A percentile compares a stretch with the other conserved stretches of the same genome.
phyloP scores from a whole-genome alignment of 1,140 invertebrate genomes.

The Caerostris extrusa region DNA sequence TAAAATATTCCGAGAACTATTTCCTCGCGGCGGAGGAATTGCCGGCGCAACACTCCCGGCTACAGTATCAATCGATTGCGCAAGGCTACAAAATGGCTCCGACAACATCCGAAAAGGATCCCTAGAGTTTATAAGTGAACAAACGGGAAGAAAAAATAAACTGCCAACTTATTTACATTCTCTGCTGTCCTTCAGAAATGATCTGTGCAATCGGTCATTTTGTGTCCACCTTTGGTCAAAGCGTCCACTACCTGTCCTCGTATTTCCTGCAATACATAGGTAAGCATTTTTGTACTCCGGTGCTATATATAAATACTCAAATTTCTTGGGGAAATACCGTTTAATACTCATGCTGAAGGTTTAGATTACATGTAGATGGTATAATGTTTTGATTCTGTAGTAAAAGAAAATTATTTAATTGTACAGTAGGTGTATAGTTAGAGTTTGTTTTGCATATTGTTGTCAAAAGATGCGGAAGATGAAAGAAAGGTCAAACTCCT shows the following conservation, averaged over 20 bases:
- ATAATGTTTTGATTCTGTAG: neutral
- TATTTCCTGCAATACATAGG: constrained; percentile 55
- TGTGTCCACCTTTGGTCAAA: constrained; percentile 69
- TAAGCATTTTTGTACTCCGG: neutral
- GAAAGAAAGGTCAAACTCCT: neutral
- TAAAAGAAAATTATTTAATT: neutral
- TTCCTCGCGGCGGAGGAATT: constrained; percentile 10
- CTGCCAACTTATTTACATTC: constrained; percentile 62
- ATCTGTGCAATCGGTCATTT: constrained; percentile 54
- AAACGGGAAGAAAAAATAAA: constrained; percentile 39
- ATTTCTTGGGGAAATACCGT: neutral
- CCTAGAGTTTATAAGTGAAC: constrained; percentile 51
- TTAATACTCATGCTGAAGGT: neutral
- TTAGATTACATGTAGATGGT: too few relatives aligned
- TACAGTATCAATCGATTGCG: constrained; percentile 52
- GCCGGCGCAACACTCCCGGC: constrained; percentile 28
- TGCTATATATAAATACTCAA: neutral
- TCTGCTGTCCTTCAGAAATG: constrained; percentile 52
- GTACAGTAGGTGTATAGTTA: neutral
- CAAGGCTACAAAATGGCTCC: constrained; percentile 71
- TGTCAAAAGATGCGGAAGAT: neutral
- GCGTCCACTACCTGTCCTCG: constrained; percentile 48
- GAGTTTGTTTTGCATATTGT: neutral
- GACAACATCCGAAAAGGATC: constrained; percentile 47
- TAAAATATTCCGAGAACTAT: constrained; percentile 31